Conservation (phyloP, 2,113 vertebrate species). For the Stictonetta naevosa region DNA sequence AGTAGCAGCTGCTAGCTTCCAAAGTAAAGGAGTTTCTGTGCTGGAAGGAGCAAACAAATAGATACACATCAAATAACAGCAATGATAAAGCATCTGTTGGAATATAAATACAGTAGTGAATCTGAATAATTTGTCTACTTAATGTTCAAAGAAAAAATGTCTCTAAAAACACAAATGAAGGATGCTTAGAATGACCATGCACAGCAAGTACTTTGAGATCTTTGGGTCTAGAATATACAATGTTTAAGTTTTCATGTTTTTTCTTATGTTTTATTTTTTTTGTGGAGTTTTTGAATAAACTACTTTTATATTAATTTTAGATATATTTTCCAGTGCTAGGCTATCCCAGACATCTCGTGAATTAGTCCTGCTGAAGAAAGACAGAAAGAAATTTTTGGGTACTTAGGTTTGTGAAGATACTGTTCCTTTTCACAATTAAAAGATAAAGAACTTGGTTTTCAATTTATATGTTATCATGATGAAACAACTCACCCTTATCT, state of each 20-base stretch:
- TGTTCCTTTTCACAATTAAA: neutral
- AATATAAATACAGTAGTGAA: neutral
- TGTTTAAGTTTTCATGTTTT: neutral
- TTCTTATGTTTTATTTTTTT: neutral
- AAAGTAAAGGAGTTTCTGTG: neutral
- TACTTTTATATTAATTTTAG: neutral
- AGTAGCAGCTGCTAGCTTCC: neutral
- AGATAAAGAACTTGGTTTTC: neutral
- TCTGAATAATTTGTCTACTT: neutral
- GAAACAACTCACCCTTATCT: neutral
- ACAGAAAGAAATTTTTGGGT: neutral
- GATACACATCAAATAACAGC: neutral
- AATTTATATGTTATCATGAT: neutral
- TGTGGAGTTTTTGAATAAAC: neutral
- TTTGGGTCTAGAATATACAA: neutral
- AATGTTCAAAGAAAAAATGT: neutral
- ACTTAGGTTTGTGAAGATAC: neutral
- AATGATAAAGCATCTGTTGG: neutral
- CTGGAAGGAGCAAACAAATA: neutral
- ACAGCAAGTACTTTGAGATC: neutral
- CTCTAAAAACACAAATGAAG: neutral
- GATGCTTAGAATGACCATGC: neutral
- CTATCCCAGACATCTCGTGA: neutral
- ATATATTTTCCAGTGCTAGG: neutral
- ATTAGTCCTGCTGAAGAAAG: neutral